A percentile compares a stretch with the other conserved stretches of the same genome.
These are phyloP conservation scores for Aphelocoma coerulescens DNA, from an alignment of 2,113 vertebrate genomes.

Conservation along the genomic window DNA sequence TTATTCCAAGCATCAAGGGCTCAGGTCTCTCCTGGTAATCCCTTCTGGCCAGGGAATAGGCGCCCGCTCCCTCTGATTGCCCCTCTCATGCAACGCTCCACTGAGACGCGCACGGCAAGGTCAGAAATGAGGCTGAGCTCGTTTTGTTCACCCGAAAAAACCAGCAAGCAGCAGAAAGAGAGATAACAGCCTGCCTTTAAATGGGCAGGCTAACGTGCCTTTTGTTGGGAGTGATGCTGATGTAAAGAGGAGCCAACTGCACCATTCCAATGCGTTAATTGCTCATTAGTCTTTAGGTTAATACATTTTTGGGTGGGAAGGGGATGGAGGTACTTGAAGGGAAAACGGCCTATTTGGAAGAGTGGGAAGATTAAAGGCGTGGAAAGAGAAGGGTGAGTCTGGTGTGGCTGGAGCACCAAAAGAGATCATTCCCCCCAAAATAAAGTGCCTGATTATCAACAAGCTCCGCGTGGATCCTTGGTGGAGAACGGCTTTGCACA, in stretches of 20 bases:
- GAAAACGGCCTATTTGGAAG: not conserved
- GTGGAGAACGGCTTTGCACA: not conserved
- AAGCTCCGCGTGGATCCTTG: fast-evolving
- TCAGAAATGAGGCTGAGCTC: not conserved
- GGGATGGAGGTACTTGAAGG: not conserved
- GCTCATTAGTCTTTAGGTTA: not conserved
- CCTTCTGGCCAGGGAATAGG: not conserved
- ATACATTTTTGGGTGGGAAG: not conserved
- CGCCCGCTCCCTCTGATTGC: not conserved
- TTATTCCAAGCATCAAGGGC: not conserved
- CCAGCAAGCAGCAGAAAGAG: not conserved
- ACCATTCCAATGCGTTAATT: not conserved
- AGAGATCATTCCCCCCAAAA: not conserved
- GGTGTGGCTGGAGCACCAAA: not conserved
- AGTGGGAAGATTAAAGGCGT: not conserved
- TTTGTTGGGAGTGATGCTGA: not conserved
- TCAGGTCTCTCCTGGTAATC: not conserved
- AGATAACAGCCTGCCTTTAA: not conserved
- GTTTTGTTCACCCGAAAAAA: not conserved
- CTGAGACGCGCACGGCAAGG: not conserved
- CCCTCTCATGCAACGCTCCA: not conserved
- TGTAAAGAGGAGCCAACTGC: not conserved
- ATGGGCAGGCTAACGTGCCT: not conserved
- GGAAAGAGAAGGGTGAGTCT: not conserved
- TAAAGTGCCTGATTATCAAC: not conserved